Evolutionary conservation across 2,888 invertebrate genomes (phyloP), one percentile per base, ranked within the genome.

Genomic region (Melinaea menophilus): DNA sequence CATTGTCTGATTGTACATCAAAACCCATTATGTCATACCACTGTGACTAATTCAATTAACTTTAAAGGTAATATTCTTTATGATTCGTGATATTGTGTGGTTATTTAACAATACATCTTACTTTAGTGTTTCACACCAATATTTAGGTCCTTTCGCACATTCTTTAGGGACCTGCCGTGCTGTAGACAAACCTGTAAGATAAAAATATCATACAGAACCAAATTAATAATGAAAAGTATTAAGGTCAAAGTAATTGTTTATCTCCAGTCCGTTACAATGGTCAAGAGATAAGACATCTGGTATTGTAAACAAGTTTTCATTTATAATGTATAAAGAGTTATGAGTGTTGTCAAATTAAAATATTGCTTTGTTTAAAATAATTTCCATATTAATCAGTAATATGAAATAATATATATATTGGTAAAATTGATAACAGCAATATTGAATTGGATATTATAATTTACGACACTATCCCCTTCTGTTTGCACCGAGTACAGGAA

Each of bases 121-220:
- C 90, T 78, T 89, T 48, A 89, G 76, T 71, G 70, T 86, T 69
- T 81, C 75, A 74, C 90, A 90, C 90, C 90, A 90, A 72, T 84
- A 82, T 59, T 76, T 72, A 2, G 90, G 90, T 11, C 90, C 90
- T 64, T 86, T 85, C 34, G 81, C 72, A 71, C 90, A 90, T 81
- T 88, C 88, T 75, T 86, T 84, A 61, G 90, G 88, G 64, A 82
- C 71, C 75, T 87, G 86, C 71, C 87, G 82, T 22, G 88, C 89
- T 57, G 74, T 78, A 64, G 88, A 81, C 74, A 84, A 78, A 83
- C 79, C 90, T 90, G 82, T 33, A 66, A 73, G 69, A 77, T 79
- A 73, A 69, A 55, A 45, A 45, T 4, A 51, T 5, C 7, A 33
- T 41, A 51, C 13, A 46, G 48, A 59, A 56, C 33, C 46, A 56